phyloP scores from a whole-genome alignment of 2,113 vertebrate species.

The Todiramphus chloris region DNA sequence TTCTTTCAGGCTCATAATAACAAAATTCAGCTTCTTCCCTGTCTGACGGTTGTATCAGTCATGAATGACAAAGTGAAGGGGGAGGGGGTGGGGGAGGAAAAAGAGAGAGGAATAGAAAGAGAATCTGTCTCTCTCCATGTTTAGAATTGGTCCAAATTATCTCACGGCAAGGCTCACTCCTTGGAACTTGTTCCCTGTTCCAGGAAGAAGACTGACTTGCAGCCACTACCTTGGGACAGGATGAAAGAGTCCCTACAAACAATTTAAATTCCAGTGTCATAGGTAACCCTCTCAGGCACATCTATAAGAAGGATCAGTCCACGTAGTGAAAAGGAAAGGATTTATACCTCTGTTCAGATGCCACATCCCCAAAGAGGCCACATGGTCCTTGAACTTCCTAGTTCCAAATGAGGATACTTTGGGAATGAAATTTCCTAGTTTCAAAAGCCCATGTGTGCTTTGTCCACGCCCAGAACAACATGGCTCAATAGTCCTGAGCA shows the following conservation, averaged over 20 bases:
- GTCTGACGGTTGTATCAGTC: slow-evolving; percentile 18
- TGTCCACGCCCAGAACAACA: not conserved
- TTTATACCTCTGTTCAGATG: not conserved
- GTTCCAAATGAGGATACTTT: not conserved
- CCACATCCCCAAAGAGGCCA: not conserved
- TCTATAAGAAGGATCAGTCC: not conserved
- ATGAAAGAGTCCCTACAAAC: rapidly evolving
- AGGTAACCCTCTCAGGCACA: not conserved
- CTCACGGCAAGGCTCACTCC: rapidly evolving
- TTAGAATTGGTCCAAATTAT: not conserved
- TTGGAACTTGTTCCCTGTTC: not conserved
- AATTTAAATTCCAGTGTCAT: not conserved
- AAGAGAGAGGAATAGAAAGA: not conserved
- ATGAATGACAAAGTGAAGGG: not conserved
- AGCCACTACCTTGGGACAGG: not conserved
- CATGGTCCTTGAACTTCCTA: not conserved
- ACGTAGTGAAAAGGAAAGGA: not conserved
- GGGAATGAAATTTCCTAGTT: not conserved
- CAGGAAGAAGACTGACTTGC: not conserved
- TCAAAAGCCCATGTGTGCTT: not conserved
- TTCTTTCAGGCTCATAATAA: slow-evolving; percentile 24
- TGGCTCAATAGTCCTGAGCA: not conserved
- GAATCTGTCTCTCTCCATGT: not conserved
- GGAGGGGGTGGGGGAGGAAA: not conserved
- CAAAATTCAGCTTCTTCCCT: slow-evolving; percentile 7